Conservation (phyloP, 2,888 invertebrate species). For the Polyommatus iphigenia region DNA sequence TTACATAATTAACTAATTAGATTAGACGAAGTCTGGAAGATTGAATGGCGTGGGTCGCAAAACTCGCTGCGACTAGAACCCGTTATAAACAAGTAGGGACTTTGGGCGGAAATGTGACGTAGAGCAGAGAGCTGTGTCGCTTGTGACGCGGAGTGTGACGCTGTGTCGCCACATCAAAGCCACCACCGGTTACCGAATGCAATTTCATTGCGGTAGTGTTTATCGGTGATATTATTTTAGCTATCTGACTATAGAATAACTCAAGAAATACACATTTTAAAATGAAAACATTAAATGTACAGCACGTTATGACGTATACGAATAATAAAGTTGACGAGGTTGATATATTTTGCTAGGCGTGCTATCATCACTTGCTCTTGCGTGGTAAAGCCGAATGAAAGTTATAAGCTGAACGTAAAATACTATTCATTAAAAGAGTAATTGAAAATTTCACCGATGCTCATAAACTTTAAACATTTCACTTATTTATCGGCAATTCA, state of each 20-base stretch:
- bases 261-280: background rate
- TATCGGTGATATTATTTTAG: background rate
- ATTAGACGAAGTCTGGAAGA: background rate
- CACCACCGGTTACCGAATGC: background rate
- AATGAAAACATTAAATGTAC: too few species aligned
- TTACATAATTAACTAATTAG: background rate
- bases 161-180: constrained; percentile 48
- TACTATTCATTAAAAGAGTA: background rate
- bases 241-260: background rate
- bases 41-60: background rate
- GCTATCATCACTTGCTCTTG: background rate
- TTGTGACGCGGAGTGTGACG: background rate
- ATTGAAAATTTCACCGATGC: background rate
- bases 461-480: background rate
- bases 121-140: background rate
- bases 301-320: too few species aligned
- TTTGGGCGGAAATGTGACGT: background rate
- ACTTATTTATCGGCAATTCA: background rate
- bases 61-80: background rate
- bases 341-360: background rate
- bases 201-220: background rate
- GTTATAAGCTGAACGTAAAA: background rate
- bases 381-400: background rate
- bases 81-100: constrained; percentile 19
- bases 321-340: background rate